phyloP scores from a whole-genome alignment of 1,140 invertebrate species.

The Drosophila willistoni region DNA sequence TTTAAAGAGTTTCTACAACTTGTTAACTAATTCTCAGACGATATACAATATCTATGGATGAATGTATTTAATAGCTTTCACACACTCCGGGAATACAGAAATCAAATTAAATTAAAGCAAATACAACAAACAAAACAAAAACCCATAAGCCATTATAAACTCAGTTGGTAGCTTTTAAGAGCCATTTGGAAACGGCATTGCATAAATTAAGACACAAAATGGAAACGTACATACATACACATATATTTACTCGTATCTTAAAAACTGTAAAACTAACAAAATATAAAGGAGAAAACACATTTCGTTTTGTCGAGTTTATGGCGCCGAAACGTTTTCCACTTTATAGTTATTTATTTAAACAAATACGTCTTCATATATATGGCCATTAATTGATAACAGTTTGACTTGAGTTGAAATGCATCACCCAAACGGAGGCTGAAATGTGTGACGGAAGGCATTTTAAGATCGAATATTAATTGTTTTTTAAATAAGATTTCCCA shows the following conservation, averaged over 20 bases:
- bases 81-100: slow-evolving; percentile 55
- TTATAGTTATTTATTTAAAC: slow-evolving; percentile 41
- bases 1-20: background rate
- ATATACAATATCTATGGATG: background rate
- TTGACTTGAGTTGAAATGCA: slow-evolving; percentile 40
- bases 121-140: slow-evolving; percentile 11
- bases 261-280: slow-evolving; percentile 42
- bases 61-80: slow-evolving; percentile 66
- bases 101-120: slow-evolving; percentile 29
- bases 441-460: slow-evolving; percentile 75
- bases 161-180: slow-evolving; percentile 55
- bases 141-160: slow-evolving; percentile 47
- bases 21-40: slow-evolving; percentile 2
- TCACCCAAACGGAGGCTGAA: slow-evolving; percentile 23
- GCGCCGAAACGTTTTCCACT: slow-evolving; percentile 39
- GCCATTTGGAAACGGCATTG: slow-evolving; percentile 63
- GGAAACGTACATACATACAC: slow-evolving; percentile 35
- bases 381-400: slow-evolving; percentile 76
- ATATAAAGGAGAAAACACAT: slow-evolving; percentile 30
- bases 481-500: slow-evolving; percentile 57
- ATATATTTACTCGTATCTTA: slow-evolving; percentile 57
- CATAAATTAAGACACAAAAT: slow-evolving; percentile 65
- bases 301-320: slow-evolving; percentile 52
- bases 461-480: slow-evolving; percentile 69
- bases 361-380: slow-evolving; percentile 49